Evolutionary conservation across 2,113 vertebrate genomes (phyloP), one percentile per base, ranked within the genome.

Genomic region (Argyrosomus japonicus): DNA sequence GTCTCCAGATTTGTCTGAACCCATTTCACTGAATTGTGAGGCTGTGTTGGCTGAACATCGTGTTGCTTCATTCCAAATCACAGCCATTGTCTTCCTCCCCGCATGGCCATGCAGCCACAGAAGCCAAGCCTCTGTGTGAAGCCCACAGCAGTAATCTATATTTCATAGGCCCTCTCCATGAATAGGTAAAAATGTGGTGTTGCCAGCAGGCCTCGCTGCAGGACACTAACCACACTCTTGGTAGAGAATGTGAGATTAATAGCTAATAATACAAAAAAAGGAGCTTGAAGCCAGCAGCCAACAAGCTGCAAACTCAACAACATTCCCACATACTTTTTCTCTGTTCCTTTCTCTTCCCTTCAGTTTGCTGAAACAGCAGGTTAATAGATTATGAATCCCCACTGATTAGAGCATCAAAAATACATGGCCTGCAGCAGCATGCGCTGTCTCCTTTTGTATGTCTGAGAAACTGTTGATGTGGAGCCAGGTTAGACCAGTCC

Each of bases 141-240:
- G n/a, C 74, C 68, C 43, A 40, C 56, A 45, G 57, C 40, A 63
- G 36, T 45, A 48, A 77, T 82, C 50, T 65, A 82, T 79, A 79
- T 82, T 79, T 79, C 69, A 86, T n/a, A 51, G 62, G 18, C n/a
- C 32, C 61, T n/a, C 61, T 51, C 23, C 62, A 32, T 70, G 69
- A 70, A 65, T 25, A 70, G 64, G 57, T 74, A 50, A 65, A n/a
- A 67, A 2, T 25, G 36, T 68, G 54, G 43, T 53, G 60, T 5
- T 60, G 23, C 58, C 32, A 76, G 72, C 54, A 48, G 61, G 78
- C 21, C 60, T 72, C 56, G 14, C 50, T 48, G 27, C 54, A 50
- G 36, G 73, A 77, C 32, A 36, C 71, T 40, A 56, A 71, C 57
- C 57, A 63, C 25, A 57, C 40, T 68, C 40, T 79, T 36, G n/a